Percentiles rank a stretch among this genome's conserved stretches.
These are phyloP conservation scores for Vulpes ferrilata DNA, from an alignment of 2,113 vertebrate species.

Conservation along the genomic window DNA sequence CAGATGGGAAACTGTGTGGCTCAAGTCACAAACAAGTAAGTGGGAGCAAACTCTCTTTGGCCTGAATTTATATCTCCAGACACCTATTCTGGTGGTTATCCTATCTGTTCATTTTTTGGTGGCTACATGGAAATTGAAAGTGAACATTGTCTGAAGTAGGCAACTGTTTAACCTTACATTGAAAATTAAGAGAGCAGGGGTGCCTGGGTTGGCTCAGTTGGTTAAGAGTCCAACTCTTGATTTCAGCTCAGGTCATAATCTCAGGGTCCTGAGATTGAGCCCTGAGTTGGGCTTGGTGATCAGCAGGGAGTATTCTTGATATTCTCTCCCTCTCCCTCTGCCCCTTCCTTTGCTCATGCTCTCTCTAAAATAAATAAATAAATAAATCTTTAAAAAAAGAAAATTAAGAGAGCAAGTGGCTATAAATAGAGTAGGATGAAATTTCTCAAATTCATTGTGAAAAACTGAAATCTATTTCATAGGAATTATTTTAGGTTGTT, in stretches of 20 bases:
- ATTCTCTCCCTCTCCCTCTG: neutral
- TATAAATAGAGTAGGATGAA: neutral
- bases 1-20: neutral
- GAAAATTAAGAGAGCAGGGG: neutral
- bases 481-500: neutral
- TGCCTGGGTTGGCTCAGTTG: neutral
- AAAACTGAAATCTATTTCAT: slow-evolving; percentile 8
- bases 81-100: neutral
- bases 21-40: neutral
- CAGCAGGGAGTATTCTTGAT: neutral
- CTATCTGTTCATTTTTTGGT: neutral
- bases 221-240: neutral
- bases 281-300: neutral
- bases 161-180: neutral
- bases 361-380: neutral
- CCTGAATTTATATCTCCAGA: neutral
- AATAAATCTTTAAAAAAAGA: neutral
- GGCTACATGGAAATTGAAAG: slow-evolving; percentile 24
- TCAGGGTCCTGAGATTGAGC: neutral
- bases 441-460: neutral
- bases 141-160: neutral
- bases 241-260: neutral
- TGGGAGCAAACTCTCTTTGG: neutral
- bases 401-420: neutral
- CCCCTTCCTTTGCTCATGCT: neutral